These are phyloP conservation scores for Notarius quadriscutis DNA, from an alignment of 2,113 vertebrate genomes.

Conservation along the genomic window DNA sequence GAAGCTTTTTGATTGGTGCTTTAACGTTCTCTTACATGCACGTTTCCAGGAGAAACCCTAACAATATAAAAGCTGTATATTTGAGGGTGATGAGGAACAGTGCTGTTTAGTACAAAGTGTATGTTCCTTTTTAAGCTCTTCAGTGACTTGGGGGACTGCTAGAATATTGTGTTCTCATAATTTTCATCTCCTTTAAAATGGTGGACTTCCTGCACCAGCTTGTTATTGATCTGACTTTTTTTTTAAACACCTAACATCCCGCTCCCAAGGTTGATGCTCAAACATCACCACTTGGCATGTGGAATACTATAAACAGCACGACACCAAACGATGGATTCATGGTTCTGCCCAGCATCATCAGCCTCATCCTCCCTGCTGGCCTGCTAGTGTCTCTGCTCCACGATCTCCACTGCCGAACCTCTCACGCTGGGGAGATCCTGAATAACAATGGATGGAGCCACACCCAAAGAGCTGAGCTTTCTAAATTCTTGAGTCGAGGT, in stretches of 20 bases:
- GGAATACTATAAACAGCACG: accelerated
- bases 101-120: too few relatives aligned
- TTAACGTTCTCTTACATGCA: too few relatives aligned
- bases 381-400: conserved; percentile 45
- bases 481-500: neutral
- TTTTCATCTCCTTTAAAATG: too few relatives aligned
- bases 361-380: conserved; percentile 48
- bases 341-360: neutral
- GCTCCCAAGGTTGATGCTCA: neutral
- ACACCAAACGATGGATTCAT: neutral
- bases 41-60: too few relatives aligned
- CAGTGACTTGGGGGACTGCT: too few relatives aligned
- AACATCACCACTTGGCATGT: neutral
- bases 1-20: too few relatives aligned
- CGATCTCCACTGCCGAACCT: conserved; percentile 29
- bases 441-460: neutral
- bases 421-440: conserved; percentile 2
- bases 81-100: too few relatives aligned
- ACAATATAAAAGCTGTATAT: too few relatives aligned
- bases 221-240: neutral
- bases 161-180: too few relatives aligned
- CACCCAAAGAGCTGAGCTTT: conserved; percentile 38
- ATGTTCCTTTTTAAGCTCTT: too few relatives aligned
- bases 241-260: too few relatives aligned
- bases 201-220: neutral